phyloP scores from a whole-genome alignment of 1,140 invertebrate genomes.

The Coptotermes formosanus region DNA sequence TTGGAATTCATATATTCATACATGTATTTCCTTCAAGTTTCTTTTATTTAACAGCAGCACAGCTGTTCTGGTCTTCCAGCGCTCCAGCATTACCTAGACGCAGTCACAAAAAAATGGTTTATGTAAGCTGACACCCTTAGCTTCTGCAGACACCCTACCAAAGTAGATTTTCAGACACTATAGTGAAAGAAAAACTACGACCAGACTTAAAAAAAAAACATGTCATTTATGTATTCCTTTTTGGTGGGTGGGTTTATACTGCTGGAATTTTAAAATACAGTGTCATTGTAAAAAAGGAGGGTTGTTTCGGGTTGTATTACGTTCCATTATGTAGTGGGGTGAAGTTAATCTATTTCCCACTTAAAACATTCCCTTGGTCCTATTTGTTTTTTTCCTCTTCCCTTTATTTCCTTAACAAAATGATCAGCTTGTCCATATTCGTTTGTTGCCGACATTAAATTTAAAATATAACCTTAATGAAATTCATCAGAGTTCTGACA shows the following conservation, averaged over 20 bases:
- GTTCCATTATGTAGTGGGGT: neutral
- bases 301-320: neutral
- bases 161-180: neutral
- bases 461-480: neutral
- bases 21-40: neutral
- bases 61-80: neutral
- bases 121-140: neutral
- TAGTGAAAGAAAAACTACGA: neutral
- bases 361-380: neutral
- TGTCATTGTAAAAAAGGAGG: slow-evolving; percentile 7
- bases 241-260: neutral
- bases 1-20: neutral
- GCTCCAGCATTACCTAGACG: neutral
- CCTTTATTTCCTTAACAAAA: neutral
- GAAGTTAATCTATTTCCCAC: neutral
- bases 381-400: neutral
- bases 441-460: neutral
- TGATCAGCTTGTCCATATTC: neutral
- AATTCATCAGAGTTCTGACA: neutral
- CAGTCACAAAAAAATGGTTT: neutral
- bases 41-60: neutral
- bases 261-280: neutral
- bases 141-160: neutral
- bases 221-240: neutral
- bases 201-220: neutral